Evolutionary conservation across 1,140 invertebrate genomes (phyloP), one percentile per base, ranked within the genome.

Genomic region (Tetraneura akinire): DNA sequence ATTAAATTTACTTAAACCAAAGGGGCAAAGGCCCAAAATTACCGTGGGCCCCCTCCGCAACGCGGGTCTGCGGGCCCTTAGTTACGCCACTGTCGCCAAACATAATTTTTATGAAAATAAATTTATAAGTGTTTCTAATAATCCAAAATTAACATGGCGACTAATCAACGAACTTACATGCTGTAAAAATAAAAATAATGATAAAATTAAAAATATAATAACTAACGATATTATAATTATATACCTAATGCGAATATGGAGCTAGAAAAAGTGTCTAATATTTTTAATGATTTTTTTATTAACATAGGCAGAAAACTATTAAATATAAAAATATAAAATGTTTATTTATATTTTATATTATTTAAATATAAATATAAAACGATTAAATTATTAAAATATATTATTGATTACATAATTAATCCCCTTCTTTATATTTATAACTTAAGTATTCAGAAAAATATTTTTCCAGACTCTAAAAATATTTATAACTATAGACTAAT

Each of bases 61-160:
- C n/a, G n/a, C n/a, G n/a, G n/a, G n/a, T n/a, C n/a, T n/a, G n/a
- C n/a, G n/a, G n/a, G n/a, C n/a, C n/a, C n/a, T n/a, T n/a, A n/a
- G n/a, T n/a, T n/a, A n/a, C n/a, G n/a, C n/a, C n/a, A n/a, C n/a
- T n/a, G n/a, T n/a, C n/a, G 37, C 49, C 18, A 42, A 66, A 66
- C 0, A 45, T 0, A 37, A 45, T 2, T 66, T 66, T 66, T 66
- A 66, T 66, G 37, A 66, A 42, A 66, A 66, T 42, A 66, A 66
- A 42, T 42, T 66, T 45, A 66, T 13, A n/a, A 42, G 18, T 66
- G n/a, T 66, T 45, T 45, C 18, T 21, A n/a, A 66, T 66, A 66
- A 66, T 45, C 37, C 9, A 42, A 42, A 66, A 42, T 45, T 66
- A 45, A 66, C 32, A 21, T 42, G 64, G 18, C 32, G 21, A 45